Conservation (phyloP, 2,888 invertebrate genomes). For the Eristalis intricaria region DNA sequence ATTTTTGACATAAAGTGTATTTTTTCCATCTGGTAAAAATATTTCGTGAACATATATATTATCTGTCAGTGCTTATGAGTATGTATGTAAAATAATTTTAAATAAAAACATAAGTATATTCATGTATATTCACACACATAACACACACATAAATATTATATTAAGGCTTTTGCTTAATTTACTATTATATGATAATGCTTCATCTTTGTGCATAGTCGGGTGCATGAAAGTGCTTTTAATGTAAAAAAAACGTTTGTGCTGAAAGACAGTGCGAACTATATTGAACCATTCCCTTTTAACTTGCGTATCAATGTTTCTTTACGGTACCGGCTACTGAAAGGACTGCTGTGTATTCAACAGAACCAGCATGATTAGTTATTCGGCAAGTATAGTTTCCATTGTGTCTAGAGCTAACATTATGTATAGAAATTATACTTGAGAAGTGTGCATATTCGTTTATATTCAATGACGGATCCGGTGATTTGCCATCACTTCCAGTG, state of each 20-base stretch:
- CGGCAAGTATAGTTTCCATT: constrained; percentile 82
- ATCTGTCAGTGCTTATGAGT: too few species aligned
- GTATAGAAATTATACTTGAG: constrained; percentile 82
- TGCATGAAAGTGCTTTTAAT: constrained; percentile 33
- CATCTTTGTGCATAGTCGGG: constrained; percentile 7
- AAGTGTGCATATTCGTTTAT: constrained; percentile 83
- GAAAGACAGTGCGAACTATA: constrained; percentile 17
- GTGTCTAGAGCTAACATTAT: constrained; percentile 81
- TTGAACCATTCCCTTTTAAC: constrained; percentile 4
- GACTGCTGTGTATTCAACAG: constrained; percentile 82
- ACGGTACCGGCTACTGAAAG: constrained; percentile 83
- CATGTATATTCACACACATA: background rate
- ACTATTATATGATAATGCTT: background rate
- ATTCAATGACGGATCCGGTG: constrained; percentile 79
- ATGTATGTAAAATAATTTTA: too few species aligned
- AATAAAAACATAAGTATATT: too few species aligned
- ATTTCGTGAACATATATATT: too few species aligned
- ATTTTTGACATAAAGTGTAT: too few species aligned
- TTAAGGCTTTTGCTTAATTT: background rate
- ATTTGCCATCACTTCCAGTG: constrained; percentile 47
- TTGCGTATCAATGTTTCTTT: constrained; percentile 39
- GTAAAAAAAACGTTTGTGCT: constrained; percentile 13
- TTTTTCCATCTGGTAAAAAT: too few species aligned
- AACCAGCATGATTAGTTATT: constrained; percentile 81
- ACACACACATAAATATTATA: background rate